phyloP scores from a whole-genome alignment of 2,888 invertebrate species.

The Oscheius sp. region DNA sequence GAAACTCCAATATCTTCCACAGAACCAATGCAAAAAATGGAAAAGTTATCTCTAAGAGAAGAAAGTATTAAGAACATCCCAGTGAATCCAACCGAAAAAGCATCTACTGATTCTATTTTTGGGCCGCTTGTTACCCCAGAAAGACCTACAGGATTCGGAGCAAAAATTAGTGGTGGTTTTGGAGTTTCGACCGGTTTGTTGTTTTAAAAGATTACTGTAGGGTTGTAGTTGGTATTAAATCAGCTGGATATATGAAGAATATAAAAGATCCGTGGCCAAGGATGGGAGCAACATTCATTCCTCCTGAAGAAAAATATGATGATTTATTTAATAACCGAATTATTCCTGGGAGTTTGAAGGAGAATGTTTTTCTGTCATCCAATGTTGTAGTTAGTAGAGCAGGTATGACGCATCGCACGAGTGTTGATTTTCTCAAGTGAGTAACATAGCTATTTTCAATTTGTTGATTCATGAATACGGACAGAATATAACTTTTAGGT shows the following conservation, averaged over 20 bases:
- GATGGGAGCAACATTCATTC: slow-evolving; percentile 10
- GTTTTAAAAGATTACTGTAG: neutral
- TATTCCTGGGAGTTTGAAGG: neutral
- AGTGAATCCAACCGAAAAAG: neutral
- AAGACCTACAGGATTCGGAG: neutral
- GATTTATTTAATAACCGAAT: slow-evolving; percentile 10
- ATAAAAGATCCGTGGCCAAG: neutral
- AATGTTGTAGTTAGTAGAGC: slow-evolving; percentile 32
- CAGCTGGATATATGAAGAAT: neutral
- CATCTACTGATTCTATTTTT: neutral
- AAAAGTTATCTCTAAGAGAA: too few species aligned
- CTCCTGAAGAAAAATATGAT: neutral
- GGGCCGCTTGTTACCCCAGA: neutral
- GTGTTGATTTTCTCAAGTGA: slow-evolving; percentile 15
- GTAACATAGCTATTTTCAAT: neutral
- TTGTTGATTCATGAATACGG: too few species aligned
- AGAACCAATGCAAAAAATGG: too few species aligned
- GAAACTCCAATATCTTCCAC: neutral
- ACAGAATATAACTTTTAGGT: slow-evolving; percentile 57
- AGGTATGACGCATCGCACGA: neutral
- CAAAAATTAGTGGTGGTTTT: slow-evolving; percentile 13
- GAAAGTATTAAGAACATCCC: too few species aligned
- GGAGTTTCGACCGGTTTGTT: neutral
- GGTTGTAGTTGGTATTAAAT: slow-evolving; percentile 13
- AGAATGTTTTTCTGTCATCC: too few species aligned